Percentiles rank a stretch among this genome's conserved stretches.
Evolutionary conservation across 2,113 vertebrate species (phyloP).

Genomic region (Lepisosteus oculatus): DNA sequence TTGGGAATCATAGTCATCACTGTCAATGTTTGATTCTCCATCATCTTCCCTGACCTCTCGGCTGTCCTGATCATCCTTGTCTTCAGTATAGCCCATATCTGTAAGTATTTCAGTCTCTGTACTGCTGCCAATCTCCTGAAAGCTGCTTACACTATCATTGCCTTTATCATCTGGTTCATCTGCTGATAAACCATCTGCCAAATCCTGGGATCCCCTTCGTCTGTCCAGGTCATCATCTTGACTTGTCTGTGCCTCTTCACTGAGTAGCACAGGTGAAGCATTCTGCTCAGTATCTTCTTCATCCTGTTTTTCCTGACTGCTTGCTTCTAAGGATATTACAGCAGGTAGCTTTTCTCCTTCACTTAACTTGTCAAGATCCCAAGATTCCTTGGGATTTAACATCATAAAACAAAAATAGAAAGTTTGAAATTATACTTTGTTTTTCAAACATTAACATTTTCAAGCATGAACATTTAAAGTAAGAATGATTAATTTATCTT

Average conservation of each 20-base stretch:
- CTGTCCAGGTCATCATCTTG: constrained; percentile 13
- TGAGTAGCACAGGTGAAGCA: constrained; percentile 11
- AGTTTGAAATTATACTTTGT: too few relatives aligned
- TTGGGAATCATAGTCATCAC: constrained; percentile 30
- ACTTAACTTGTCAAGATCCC: constrained; percentile 40
- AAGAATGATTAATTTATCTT: too few relatives aligned
- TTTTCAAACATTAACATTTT: too few relatives aligned
- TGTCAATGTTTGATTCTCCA: constrained; percentile 23
- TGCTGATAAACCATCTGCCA: background rate
- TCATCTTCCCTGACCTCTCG: constrained; percentile 3
- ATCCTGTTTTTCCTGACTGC: constrained; percentile 49
- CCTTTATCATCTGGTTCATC: background rate
- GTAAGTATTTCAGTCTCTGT: constrained; percentile 49
- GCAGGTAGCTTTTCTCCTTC: constrained; percentile 46
- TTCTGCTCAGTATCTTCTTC: constrained; percentile 36
- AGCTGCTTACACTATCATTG: background rate
- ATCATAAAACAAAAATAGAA: background rate
- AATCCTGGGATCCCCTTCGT: constrained; percentile 6
- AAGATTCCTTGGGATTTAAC: constrained; percentile 32
- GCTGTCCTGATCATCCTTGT: constrained; percentile 23
- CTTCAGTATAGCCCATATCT: constrained; percentile 51
- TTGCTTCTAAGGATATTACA: constrained; percentile 42
- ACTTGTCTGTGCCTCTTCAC: constrained; percentile 11
- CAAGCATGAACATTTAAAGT: too few relatives aligned
- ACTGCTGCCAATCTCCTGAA: constrained; percentile 34